phyloP scores from a whole-genome alignment of 2,888 invertebrate species.

The Alsophila aescularia region DNA sequence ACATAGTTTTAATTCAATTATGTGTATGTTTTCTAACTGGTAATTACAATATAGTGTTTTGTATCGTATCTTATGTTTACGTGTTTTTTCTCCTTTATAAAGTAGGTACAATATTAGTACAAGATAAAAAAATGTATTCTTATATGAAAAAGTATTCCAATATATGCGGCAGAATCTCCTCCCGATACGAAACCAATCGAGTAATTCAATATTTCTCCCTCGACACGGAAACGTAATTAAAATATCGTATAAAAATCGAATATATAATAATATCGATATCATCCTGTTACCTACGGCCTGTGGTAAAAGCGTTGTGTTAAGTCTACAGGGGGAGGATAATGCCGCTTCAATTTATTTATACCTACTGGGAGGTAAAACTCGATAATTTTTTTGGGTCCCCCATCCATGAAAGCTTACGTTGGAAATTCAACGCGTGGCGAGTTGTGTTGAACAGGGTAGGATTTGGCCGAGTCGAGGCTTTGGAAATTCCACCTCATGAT shows the following conservation, averaged over 20 bases:
- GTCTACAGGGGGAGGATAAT: conserved; percentile 4
- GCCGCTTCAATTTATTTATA: conserved; percentile 7
- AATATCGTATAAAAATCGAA: conserved; percentile 23
- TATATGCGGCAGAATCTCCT: neutral
- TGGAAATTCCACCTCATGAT: too few relatives aligned
- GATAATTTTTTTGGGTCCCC: neutral
- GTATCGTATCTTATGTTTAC: too few relatives aligned
- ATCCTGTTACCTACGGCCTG: conserved; percentile 6
- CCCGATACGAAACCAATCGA: conserved; percentile 20
- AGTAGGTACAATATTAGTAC: too few relatives aligned
- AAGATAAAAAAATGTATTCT: too few relatives aligned
- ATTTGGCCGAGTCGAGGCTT: too few relatives aligned
- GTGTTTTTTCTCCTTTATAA: too few relatives aligned
- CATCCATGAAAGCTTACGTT: neutral
- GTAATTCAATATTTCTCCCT: conserved; percentile 29
- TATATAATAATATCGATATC: conserved; percentile 18
- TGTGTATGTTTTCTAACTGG: too few relatives aligned
- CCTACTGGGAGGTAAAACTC: neutral
- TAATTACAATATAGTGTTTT: too few relatives aligned
- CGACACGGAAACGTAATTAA: conserved; percentile 29
- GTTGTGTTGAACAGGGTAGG: neutral
- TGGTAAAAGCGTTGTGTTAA: conserved; percentile 1
- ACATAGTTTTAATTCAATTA: too few relatives aligned
- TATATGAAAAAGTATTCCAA: neutral
- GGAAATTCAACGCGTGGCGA: neutral